Evolutionary conservation across 2,113 vertebrate species (phyloP), one percentile per base, ranked within the genome.

Genomic region (Kryptolebias marmoratus): DNA sequence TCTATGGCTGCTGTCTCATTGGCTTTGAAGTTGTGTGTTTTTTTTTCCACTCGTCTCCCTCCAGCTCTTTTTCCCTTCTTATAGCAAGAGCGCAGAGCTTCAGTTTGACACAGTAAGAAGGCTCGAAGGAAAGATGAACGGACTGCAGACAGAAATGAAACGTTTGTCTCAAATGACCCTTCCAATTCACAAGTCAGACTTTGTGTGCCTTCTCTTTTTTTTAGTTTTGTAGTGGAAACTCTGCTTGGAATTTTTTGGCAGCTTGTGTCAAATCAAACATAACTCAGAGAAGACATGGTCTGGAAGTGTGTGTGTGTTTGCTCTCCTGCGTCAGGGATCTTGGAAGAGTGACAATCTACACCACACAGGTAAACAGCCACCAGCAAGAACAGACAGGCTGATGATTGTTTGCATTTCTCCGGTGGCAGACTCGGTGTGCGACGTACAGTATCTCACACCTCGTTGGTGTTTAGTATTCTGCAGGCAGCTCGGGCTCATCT

Each of bases 301-400:
- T 45, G 39, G 5, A 14, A 5, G 42, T 53, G 4, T 71, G 49
- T 47, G 67, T 36, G 54, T 66, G 61, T 65, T 62, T 52, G 54
- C 48, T 56, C 10, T 58, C 0, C 18, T 52, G 65, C 61, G 8
- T 61, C 66, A 45, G 30, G 62, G 60, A 78, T 87, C 64, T 75
- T 84, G 78, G 79, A 80, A 67, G 75, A 73, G 54, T 87, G 82
- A 80, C 79, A 79, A 71, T 80, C 76, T 85, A 83, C 80, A 69
- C 58, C 77, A 75, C 73, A 71, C 71, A 80, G 77, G 83, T 87
- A 89, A 89, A 89, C 75, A 86, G 86, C 90, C 85, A 80, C 64
- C 64, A 92, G 89, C 90, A 86, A 89, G 89, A 93, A 85, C 75
- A 86, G 84, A 88, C 90, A 83, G 81, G 84, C 85, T 90, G 80